Percentiles rank a stretch among this genome's conserved stretches.
These are phyloP conservation scores for Philereme transversata DNA, from an alignment of 2,888 invertebrate genomes.

Conservation along the genomic window DNA sequence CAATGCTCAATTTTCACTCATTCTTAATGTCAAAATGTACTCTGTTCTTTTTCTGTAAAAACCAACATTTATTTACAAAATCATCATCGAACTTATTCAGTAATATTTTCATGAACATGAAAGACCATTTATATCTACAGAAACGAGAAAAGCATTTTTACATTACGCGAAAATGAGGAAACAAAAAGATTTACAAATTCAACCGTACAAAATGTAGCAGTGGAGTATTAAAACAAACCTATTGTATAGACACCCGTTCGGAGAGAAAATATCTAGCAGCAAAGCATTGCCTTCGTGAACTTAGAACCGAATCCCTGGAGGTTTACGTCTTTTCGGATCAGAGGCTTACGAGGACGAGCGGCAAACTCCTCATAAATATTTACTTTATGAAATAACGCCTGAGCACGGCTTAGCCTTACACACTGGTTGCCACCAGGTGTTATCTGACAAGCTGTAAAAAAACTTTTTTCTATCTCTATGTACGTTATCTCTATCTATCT, in stretches of 20 bases:
- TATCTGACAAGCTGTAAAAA: conserved; percentile 67
- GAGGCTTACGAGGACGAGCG: conserved; percentile 75
- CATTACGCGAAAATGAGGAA: conserved; percentile 21
- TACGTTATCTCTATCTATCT: not conserved
- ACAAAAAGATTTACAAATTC: conserved; percentile 31
- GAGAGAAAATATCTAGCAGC: conserved; percentile 61
- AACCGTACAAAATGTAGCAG: conserved; percentile 43
- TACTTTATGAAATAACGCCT: conserved; percentile 82
- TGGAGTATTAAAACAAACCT: conserved; percentile 40
- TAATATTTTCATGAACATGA: not conserved
- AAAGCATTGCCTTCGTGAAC: conserved; percentile 74
- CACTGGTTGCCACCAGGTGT: conserved; percentile 71
- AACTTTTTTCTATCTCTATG: conserved; percentile 40
- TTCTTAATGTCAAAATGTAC: no score
- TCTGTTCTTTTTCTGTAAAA: no score
- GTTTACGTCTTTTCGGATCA: conserved; percentile 82
- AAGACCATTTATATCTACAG: not conserved
- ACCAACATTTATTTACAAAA: no score
- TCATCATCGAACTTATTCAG: not conserved
- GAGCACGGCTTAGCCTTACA: conserved; percentile 66
- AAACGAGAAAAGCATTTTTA: conserved; percentile 16
- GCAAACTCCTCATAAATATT: conserved; percentile 82
- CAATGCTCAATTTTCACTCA: no score
- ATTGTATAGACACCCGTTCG: conserved; percentile 36
- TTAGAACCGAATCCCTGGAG: conserved; percentile 77